Percentiles rank a stretch among this genome's conserved stretches.
These are phyloP conservation scores for Xanthorhoe spadicearia DNA, from an alignment of 2,888 invertebrate genomes.

Conservation along the genomic window DNA sequence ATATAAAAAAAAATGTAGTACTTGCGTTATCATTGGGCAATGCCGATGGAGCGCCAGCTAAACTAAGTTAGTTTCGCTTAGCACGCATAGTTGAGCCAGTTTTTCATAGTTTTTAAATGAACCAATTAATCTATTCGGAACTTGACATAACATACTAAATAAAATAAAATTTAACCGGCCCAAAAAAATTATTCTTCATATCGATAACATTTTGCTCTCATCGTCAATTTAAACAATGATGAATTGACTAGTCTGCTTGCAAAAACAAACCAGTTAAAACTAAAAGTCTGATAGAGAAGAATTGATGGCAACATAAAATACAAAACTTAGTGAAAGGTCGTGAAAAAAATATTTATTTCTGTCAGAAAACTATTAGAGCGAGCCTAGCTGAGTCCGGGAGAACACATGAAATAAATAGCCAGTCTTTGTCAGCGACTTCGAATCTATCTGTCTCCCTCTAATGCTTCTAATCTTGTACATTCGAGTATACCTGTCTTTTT, in stretches of 20 bases:
- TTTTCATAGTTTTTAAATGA: too few species aligned
- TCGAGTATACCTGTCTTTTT: slow-evolving; percentile 65
- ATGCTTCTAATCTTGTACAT: slow-evolving; percentile 49
- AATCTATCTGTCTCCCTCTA: slow-evolving; percentile 57
- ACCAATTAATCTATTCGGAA: too few species aligned
- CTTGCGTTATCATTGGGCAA: too few species aligned
- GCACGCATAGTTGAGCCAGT: too few species aligned
- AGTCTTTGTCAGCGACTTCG: slow-evolving; percentile 49
- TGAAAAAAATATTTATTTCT: slow-evolving; percentile 51
- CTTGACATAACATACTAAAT: too few species aligned
- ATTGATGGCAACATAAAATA: slow-evolving; percentile 34
- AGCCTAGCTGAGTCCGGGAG: slow-evolving; percentile 43
- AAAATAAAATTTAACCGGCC: background rate
- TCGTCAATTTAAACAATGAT: slow-evolving; percentile 22
- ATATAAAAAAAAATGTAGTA: too few species aligned
- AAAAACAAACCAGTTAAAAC: slow-evolving; percentile 33
- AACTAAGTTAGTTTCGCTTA: too few species aligned
- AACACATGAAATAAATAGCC: slow-evolving; percentile 56
- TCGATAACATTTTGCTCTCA: slow-evolving; percentile 13
- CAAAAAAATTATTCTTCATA: background rate
- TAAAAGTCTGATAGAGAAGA: slow-evolving; percentile 33
- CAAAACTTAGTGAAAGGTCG: slow-evolving; percentile 41
- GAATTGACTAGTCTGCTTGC: slow-evolving; percentile 12
- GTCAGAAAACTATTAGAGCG: slow-evolving; percentile 57
- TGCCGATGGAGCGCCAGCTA: too few species aligned